Percentiles rank a stretch among this genome's conserved stretches.
phyloP scores from a whole-genome alignment of 2,888 invertebrate genomes.

The Drosophila multiciliata region DNA sequence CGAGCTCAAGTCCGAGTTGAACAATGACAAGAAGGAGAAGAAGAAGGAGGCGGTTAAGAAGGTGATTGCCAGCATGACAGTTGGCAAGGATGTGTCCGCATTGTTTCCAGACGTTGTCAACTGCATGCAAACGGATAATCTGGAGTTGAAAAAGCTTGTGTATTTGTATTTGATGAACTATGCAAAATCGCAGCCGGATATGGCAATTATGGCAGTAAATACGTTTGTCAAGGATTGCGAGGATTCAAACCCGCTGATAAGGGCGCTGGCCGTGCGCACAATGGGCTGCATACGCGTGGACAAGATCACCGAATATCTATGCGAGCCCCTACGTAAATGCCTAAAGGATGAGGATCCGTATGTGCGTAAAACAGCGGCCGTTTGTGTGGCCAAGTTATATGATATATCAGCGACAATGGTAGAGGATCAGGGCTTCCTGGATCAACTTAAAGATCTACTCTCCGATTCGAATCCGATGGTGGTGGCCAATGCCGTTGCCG shows the following conservation, averaged over 20 bases:
- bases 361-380: slow-evolving; percentile 99
- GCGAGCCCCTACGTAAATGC: slow-evolving; percentile 98
- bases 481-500: slow-evolving; percentile 99
- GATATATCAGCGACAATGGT: slow-evolving; percentile 94
- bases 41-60: slow-evolving; percentile 99
- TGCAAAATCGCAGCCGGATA: slow-evolving; percentile 99
- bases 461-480: slow-evolving; percentile 99
- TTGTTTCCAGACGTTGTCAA: slow-evolving; percentile 99
- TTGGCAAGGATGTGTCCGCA: slow-evolving; percentile 99
- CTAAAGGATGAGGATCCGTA: slow-evolving; percentile 98
- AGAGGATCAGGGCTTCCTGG: slow-evolving; percentile 95
- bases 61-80: slow-evolving; percentile 99
- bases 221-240: slow-evolving; percentile 99
- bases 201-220: slow-evolving; percentile 99
- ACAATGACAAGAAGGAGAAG: slow-evolving; percentile 99
- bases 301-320: slow-evolving; percentile 99
- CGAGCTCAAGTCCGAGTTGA: slow-evolving; percentile 98
- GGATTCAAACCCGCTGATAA: slow-evolving; percentile 99
- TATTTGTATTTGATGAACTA: slow-evolving; percentile 99
- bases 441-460: slow-evolving; percentile 97
- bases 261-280: slow-evolving; percentile 98
- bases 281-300: slow-evolving; percentile 99
- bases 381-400: slow-evolving; percentile 99
- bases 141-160: slow-evolving; percentile 99
- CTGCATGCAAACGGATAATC: slow-evolving; percentile 99